A percentile compares a stretch with the other conserved stretches of the same genome.
phyloP scores from a whole-genome alignment of 1,140 invertebrate species.

The Hylaeus anthracinus region DNA sequence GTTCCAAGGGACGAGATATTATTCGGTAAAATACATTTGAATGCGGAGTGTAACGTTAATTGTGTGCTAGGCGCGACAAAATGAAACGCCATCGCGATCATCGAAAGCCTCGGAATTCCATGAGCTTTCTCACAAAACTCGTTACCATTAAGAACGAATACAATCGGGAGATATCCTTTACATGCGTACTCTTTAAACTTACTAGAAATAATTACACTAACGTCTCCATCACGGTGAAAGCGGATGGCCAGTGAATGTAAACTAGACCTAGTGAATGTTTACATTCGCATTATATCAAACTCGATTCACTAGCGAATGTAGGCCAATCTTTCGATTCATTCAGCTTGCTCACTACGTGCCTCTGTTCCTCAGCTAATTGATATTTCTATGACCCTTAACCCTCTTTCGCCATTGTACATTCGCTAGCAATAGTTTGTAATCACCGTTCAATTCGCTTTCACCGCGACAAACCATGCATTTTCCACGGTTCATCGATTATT shows the following conservation, averaged over 20 bases:
- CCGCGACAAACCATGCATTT: not conserved
- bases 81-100: not conserved
- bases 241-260: too few species aligned
- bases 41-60: not conserved
- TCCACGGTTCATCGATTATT: not conserved
- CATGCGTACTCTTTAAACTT: not conserved
- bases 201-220: slow-evolving; percentile 30
- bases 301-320: too few species aligned
- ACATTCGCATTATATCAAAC: too few species aligned
- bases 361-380: too few species aligned
- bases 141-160: slow-evolving; percentile 3
- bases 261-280: too few species aligned
- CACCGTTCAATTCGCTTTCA: not conserved
- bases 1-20: not conserved
- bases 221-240: slow-evolving; percentile 2
- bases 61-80: not conserved
- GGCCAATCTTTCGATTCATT: too few species aligned
- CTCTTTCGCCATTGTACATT: too few species aligned
- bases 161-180: not conserved
- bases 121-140: slow-evolving; percentile 9
- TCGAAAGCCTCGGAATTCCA: not conserved
- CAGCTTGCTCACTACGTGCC: too few species aligned
- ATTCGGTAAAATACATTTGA: slow-evolving; percentile 1
- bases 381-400: too few species aligned
- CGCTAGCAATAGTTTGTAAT: too few species aligned